Evolutionary conservation across 2,113 vertebrate species (phyloP).

Genomic region (Actenoides hombroni): DNA sequence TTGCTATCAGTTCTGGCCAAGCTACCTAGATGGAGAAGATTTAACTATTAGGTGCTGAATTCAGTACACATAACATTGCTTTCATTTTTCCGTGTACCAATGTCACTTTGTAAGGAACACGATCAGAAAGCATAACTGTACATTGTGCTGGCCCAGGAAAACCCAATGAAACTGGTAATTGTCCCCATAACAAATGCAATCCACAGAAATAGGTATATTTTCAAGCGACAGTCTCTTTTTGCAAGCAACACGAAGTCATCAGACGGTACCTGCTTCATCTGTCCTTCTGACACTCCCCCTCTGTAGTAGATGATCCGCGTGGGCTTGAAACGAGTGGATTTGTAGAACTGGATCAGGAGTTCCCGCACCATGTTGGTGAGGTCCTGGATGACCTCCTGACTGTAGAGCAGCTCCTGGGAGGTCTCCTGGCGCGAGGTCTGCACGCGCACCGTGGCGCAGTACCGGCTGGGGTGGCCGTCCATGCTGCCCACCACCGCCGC

Average conservation of each 20-base stretch:
- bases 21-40: slow-evolving; percentile 83
- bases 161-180: neutral
- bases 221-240: neutral
- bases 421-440: slow-evolving; percentile 96
- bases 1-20: slow-evolving; percentile 97
- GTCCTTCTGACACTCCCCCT: slow-evolving; percentile 95
- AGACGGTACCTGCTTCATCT: slow-evolving; percentile 93
- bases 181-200: neutral
- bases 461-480: slow-evolving; percentile 96
- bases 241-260: neutral
- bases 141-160: neutral
- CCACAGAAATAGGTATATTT: fast-evolving
- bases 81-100: neutral
- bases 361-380: slow-evolving; percentile 97
- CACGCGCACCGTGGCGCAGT: slow-evolving; percentile 95
- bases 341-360: slow-evolving; percentile 97
- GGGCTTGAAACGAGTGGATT: slow-evolving; percentile 97
- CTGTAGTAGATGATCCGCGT: slow-evolving; percentile 98
- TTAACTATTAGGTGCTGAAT: neutral
- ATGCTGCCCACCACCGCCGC: slow-evolving; percentile 98
- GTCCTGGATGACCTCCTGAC: slow-evolving; percentile 97
- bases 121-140: neutral
- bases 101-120: fast-evolving
- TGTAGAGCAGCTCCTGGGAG: slow-evolving; percentile 94
- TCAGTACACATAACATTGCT: neutral